Conservation (phyloP, 2,113 vertebrate species). For the Ranitomeya imitator region DNA sequence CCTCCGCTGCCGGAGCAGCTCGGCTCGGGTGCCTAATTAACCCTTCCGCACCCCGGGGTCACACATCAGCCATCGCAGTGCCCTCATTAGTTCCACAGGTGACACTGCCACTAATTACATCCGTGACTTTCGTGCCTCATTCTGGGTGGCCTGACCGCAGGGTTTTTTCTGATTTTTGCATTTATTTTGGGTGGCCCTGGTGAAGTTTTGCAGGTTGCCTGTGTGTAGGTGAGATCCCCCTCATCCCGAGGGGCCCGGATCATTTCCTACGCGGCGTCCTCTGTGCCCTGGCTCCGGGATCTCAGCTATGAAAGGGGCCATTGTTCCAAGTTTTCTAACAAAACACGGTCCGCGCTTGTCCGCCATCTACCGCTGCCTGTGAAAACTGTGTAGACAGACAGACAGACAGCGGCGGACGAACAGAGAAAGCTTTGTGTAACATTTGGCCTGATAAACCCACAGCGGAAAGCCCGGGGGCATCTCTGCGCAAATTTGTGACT, state of each 20-base stretch:
- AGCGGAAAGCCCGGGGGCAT: constrained; percentile 61
- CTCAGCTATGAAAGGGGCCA: not conserved
- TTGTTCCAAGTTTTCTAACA: constrained; percentile 28
- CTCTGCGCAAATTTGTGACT: constrained; percentile 59
- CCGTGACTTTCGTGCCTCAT: not conserved
- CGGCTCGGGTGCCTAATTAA: not conserved
- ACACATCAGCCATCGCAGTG: not conserved
- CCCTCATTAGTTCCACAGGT: not conserved
- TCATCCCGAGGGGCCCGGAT: not conserved
- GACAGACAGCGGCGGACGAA: constrained; percentile 65
- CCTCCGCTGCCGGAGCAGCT: not conserved
- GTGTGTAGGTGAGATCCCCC: not conserved
- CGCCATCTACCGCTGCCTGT: constrained; percentile 60
- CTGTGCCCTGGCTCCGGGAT: not conserved
- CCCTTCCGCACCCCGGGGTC: not conserved
- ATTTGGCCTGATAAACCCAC: constrained; percentile 66
- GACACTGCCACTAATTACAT: not conserved
- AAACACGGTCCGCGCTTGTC: not conserved
- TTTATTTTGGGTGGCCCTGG: not conserved
- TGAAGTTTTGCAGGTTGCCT: not conserved
- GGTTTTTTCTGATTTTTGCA: not conserved
- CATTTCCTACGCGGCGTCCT: constrained; percentile 21
- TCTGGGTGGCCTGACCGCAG: not conserved
- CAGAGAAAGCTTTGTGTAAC: constrained; percentile 69
- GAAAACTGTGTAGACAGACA: constrained; percentile 67